Evolutionary conservation across 2,797 vertebrate genomes (phyloP), one percentile per base, ranked within the genome.

Genomic region (Hydrolagus colliei): DNA sequence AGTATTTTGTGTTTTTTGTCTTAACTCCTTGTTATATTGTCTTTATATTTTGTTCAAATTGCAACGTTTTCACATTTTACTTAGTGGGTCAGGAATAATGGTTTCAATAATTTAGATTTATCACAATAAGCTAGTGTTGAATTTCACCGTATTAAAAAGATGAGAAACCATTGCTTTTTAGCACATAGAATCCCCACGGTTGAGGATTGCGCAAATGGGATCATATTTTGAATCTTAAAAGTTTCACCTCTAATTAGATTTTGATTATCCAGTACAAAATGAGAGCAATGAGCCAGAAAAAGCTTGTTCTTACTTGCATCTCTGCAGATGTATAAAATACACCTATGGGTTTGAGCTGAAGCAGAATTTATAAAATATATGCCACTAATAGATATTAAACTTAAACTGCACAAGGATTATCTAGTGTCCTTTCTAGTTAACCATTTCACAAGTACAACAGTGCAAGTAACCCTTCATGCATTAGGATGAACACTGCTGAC

Each of bases 371-470:
- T 77, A 77, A 61, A 20, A 59, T 77, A n/a, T 61, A 18, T 77
- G 32, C 41, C 74, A 59, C 16, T 11, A 74, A 74, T 32, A 16
- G 73, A 13, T 16, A 32, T 35, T 74, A 76, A 59, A 52, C 9
- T 77, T 61, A 61, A 77, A 20, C 61, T 52, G 6, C 59, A 9
- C 52, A n/a, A 20, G 16, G 59, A 22, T 77, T 8, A 77, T 77
- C n/a, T 77, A 18, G 41, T 59, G 32, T 77, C 52, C 52, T 77
- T 77, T 77, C 52, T 77, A 77, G 59, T 77, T 77, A 61, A 77
- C 20, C 18, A 52, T 52, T 52, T 52, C 27, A 52, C 41, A 52
- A 52, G 3, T 77, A 9, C 52, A 61, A 18, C 18, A 61, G 0
- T 77, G 52, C n/a, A 41, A 77, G 2, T 77, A 77, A 5, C 10